Conservation (phyloP, 2,113 vertebrate species). For the Pyxicephalus adspersus region DNA sequence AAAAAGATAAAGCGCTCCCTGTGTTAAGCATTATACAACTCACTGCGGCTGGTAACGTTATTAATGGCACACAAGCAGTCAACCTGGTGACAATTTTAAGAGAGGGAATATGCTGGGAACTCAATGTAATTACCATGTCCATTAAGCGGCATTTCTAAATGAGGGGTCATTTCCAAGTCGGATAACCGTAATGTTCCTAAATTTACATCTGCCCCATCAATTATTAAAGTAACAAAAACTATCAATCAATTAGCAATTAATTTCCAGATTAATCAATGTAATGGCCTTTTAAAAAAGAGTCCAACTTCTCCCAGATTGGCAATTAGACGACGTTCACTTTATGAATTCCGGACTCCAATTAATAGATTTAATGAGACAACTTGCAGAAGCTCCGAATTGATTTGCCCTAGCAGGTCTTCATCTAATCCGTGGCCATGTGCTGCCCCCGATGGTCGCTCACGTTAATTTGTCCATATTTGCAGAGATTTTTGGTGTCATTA, state of each 20-base stretch:
- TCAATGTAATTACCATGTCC: conserved; percentile 25
- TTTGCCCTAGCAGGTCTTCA: conserved; percentile 44
- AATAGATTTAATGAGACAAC: conserved; percentile 48
- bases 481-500: background rate
- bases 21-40: background rate
- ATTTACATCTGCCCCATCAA: conserved; percentile 29
- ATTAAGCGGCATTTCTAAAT: conserved; percentile 8
- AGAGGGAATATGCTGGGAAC: background rate
- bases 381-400: conserved; percentile 15
- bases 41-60: background rate
- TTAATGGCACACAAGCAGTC: background rate
- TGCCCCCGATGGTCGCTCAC: conserved; percentile 4
- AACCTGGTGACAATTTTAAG: background rate
- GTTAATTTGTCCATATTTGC: conserved; percentile 37
- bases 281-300: conserved; percentile 41
- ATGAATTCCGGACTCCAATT: conserved; percentile 48
- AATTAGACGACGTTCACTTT: conserved; percentile 22
- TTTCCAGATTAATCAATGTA: conserved; percentile 42
- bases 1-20: too few relatives aligned
- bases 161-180: conserved; percentile 19
- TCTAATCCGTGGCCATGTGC: conserved; percentile 32
- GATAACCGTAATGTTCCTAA: conserved; percentile 40
- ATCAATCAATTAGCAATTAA: conserved; percentile 51
- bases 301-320: conserved; percentile 15
- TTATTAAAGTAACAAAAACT: conserved; percentile 48